A percentile compares a stretch with the other conserved stretches of the same genome.
These are phyloP conservation scores for Coregonus clupeaformis DNA, from an alignment of 2,113 vertebrate genomes.

Conservation along the genomic window DNA sequence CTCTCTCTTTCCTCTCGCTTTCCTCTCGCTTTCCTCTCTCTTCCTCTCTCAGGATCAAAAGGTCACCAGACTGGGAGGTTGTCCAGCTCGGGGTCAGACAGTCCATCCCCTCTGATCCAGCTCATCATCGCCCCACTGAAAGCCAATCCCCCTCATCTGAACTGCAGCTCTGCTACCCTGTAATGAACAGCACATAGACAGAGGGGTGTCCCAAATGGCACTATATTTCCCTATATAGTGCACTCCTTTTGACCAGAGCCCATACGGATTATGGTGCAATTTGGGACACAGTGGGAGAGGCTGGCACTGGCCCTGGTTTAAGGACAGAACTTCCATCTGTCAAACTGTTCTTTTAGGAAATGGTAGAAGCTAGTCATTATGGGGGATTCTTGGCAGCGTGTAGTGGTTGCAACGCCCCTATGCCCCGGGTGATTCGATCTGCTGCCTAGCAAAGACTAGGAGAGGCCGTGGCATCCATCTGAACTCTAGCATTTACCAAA, in stretches of 20 bases:
- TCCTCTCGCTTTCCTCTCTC: too few relatives aligned
- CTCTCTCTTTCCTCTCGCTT: neutral
- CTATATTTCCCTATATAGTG: too few relatives aligned
- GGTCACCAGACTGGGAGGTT: neutral
- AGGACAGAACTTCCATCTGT: constrained; percentile 1
- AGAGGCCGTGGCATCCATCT: neutral
- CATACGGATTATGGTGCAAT: too few relatives aligned
- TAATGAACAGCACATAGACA: neutral
- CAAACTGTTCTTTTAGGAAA: constrained; percentile 3
- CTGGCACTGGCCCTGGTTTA: neutral
- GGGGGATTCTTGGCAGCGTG: constrained; percentile 1
- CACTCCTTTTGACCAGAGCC: too few relatives aligned
- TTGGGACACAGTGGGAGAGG: too few relatives aligned
- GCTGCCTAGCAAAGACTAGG: neutral
- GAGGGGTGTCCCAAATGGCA: too few relatives aligned
- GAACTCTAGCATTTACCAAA: neutral
- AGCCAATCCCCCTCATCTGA: neutral
- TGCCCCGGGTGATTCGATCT: neutral
- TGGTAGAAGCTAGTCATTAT: neutral
- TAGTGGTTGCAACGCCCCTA: neutral
- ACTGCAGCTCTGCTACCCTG: neutral
- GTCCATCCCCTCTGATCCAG: neutral
- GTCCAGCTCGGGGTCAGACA: neutral
- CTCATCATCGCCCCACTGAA: neutral
- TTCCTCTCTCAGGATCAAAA: neutral